Conservation (phyloP, 2,888 invertebrate species). For the Miltochrista miniata region DNA sequence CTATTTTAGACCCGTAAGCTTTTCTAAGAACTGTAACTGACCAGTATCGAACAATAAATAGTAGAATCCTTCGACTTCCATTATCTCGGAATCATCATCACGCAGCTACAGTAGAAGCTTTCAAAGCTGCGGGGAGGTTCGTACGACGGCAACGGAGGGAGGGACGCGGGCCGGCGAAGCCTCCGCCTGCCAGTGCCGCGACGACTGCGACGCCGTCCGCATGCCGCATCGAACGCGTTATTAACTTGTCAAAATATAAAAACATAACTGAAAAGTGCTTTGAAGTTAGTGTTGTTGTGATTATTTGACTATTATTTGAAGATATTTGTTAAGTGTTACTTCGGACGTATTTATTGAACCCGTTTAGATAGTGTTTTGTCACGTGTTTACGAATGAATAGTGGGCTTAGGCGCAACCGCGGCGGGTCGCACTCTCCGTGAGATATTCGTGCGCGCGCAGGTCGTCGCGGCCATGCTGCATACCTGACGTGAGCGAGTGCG, state of each 20-base stretch:
- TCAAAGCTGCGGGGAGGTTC: conserved; percentile 69
- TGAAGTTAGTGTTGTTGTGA: conserved; percentile 48
- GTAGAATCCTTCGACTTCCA: conserved; percentile 77
- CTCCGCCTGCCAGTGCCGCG: conserved; percentile 79
- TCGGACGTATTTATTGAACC: conserved; percentile 35
- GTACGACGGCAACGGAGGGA: conserved; percentile 51
- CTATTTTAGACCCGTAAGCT: conserved; percentile 48
- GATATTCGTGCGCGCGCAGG: conserved; percentile 81
- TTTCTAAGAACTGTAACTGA: conserved; percentile 63
- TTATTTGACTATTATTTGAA: conserved; percentile 32
- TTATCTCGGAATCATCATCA: conserved; percentile 80
- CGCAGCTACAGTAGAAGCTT: conserved; percentile 74
- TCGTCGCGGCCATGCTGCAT: conserved; percentile 83
- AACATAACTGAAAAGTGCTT: conserved; percentile 69
- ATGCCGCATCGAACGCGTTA: conserved; percentile 55
- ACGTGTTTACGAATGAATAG: conserved; percentile 81
- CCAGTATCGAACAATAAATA: conserved; percentile 78
- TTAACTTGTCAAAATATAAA: conserved; percentile 55
- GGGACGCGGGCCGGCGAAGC: conserved; percentile 69
- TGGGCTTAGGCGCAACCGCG: conserved; percentile 78
- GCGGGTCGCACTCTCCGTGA: conserved; percentile 79
- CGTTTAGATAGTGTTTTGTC: conserved; percentile 66
- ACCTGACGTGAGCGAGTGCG: conserved; percentile 80
- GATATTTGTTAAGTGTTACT: conserved; percentile 29
- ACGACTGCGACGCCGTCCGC: conserved; percentile 68